Evolutionary conservation across 2,113 vertebrate species (phyloP), one percentile per base, ranked within the genome.

Genomic region (Nothocercus nigrocapillus): DNA sequence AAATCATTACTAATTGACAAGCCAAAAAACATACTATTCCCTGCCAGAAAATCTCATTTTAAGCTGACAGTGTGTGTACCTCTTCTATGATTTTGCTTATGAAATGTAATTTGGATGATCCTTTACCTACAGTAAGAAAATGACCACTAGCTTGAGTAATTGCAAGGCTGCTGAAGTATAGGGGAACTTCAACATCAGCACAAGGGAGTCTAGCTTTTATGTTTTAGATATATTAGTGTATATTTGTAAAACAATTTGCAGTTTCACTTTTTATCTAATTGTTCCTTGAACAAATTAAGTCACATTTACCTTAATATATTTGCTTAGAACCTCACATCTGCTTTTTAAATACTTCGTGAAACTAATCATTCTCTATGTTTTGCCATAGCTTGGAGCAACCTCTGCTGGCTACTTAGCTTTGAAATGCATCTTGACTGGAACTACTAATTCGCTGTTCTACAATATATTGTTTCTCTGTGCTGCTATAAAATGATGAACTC

Each of bases 1-100:
- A 97, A 95, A 92, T 78, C 83, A 76, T 90, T 94, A 85, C 67
- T 89, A 82, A 94, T 47, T 88, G 78, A 93, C 69, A 89, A 93
- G 84, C 89, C 94, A 95, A 95, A 96, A 95, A 90, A 32, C 69
- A 94, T 95, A 85, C 21, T 22, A 15, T 22, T 85, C 89, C 58
- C 38, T 94, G 67, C 91, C 93, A 97, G 82, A 94, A 94, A 82
- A 86, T n/a, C 54, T 74, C 12, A 70, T 82, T 85, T 93, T 79
- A 84, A 87, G 63, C 40, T 77, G 36, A 45, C 3, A 4, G 68
- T 73, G 16, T 82, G 68, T 73, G 16, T 82, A 40, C 38, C 53
- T 96, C 68, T 95, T 97, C 53, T 54, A 67, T 87, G 56, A 82
- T 51, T 89, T 95, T 90, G 25, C 38, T 75, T 72, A 75, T 59